Conservation (phyloP, 2,797 vertebrate genomes). For the Garrulus glandarius region DNA sequence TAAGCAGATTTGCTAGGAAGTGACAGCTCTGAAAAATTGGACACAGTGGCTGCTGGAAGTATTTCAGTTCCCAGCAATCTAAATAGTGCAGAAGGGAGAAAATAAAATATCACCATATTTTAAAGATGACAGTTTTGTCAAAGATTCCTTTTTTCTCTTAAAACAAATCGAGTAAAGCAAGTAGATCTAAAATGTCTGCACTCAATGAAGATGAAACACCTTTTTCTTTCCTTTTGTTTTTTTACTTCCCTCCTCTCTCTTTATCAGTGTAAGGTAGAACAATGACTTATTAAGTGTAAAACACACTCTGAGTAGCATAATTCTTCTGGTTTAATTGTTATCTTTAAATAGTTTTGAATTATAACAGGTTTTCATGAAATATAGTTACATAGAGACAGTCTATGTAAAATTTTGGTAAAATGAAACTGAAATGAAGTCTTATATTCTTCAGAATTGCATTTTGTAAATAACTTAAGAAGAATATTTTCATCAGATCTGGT, state of each 20-base stretch:
- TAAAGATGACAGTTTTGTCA: conserved; percentile 75
- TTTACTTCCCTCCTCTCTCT: neutral
- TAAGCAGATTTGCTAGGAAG: conserved; percentile 76
- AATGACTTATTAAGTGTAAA: neutral
- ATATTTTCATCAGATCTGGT: neutral
- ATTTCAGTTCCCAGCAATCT: conserved; percentile 76
- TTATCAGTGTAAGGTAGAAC: neutral
- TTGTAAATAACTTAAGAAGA: neutral
- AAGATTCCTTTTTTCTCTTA: conserved; percentile 67
- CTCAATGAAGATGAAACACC: neutral
- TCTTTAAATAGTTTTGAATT: neutral
- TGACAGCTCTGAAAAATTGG: conserved; percentile 90
- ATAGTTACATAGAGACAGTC: neutral
- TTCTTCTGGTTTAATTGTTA: conserved; percentile 20
- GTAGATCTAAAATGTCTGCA: conserved; percentile 35
- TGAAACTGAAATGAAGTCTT: neutral
- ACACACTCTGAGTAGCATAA: neutral
- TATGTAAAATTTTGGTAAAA: neutral
- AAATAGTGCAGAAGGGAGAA: conserved; percentile 63
- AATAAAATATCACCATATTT: conserved; percentile 76
- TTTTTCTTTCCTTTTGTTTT: neutral
- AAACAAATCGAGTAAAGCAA: conserved; percentile 71
- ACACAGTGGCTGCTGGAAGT: conserved; percentile 79
- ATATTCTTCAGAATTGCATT: neutral
- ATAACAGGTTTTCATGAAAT: neutral